Conservation (phyloP, 2,797 vertebrate species). For the Echeneis naucrates region DNA sequence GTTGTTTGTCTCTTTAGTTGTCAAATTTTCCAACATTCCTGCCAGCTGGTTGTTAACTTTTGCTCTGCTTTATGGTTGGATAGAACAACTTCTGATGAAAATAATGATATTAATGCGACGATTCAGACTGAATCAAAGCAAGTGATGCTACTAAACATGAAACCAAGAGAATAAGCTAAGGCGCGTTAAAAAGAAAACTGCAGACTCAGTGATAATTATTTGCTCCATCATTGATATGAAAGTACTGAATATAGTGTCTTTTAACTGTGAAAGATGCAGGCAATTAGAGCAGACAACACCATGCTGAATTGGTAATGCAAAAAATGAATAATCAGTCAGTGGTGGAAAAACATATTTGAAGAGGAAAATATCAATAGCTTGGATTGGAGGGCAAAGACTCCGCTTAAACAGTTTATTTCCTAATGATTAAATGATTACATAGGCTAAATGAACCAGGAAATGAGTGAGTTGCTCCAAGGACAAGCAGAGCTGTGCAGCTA, state of each 20-base stretch:
- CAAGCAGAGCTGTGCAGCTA: constrained; percentile 24
- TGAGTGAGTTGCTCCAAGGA: constrained; percentile 69
- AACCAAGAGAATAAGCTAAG: neutral
- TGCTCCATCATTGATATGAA: neutral
- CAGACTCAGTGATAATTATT: neutral
- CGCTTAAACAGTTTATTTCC: constrained; percentile 67
- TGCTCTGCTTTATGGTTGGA: too few species aligned
- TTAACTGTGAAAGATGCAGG: neutral
- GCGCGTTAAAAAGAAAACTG: neutral
- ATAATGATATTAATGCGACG: neutral
- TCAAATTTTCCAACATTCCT: neutral
- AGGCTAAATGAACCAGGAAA: constrained; percentile 74
- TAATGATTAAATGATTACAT: constrained; percentile 77
- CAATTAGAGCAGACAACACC: neutral
- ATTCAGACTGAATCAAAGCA: neutral
- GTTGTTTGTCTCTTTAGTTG: neutral
- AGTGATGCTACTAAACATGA: neutral
- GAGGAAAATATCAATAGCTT: constrained; percentile 42
- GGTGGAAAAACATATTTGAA: constrained; percentile 13
- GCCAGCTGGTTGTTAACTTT: too few species aligned
- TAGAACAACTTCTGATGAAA: neutral
- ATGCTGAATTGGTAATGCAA: neutral
- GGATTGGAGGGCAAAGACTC: constrained; percentile 44
- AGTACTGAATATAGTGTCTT: neutral
- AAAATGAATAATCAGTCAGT: constrained; percentile 1